Evolutionary conservation across 2,888 invertebrate genomes (phyloP).

Genomic region (Sphaerophoria taeniata): DNA sequence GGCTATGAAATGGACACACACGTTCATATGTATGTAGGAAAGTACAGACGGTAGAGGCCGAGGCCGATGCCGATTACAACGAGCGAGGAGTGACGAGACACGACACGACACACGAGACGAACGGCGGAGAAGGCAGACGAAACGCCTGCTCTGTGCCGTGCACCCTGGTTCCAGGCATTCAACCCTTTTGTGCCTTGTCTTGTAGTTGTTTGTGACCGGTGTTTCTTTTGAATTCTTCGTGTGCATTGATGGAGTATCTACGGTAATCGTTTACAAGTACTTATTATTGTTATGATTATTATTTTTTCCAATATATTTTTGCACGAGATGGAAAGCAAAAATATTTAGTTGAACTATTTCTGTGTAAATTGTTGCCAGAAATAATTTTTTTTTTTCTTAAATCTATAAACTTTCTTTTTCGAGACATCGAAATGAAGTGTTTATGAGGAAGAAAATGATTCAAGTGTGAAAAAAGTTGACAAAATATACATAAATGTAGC

Average conservation of each 20-base stretch:
- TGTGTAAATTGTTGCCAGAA: neutral
- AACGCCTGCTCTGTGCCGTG: conserved; percentile 18
- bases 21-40: neutral
- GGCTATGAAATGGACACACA: conserved; percentile 13
- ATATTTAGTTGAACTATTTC: neutral
- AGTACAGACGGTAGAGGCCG: conserved; percentile 6
- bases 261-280: conserved; percentile 15
- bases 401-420: no score
- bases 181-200: conserved; percentile 37
- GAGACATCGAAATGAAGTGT: no score
- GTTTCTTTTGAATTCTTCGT: conserved; percentile 57
- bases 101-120: neutral
- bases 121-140: conserved; percentile 6
- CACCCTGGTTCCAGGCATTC: neutral
- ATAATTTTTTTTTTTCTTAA: no score
- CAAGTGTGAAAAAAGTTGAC: no score
- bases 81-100: no score
- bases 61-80: neutral
- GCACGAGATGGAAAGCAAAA: neutral
- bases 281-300: conserved; percentile 6
- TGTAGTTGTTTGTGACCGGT: conserved; percentile 46
- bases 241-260: conserved; percentile 20
- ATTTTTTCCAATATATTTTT: conserved; percentile 12
- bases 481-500: no score
- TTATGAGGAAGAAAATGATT: no score